Conservation (phyloP, 2,888 invertebrate species). For the Ariolimax columbianus region DNA sequence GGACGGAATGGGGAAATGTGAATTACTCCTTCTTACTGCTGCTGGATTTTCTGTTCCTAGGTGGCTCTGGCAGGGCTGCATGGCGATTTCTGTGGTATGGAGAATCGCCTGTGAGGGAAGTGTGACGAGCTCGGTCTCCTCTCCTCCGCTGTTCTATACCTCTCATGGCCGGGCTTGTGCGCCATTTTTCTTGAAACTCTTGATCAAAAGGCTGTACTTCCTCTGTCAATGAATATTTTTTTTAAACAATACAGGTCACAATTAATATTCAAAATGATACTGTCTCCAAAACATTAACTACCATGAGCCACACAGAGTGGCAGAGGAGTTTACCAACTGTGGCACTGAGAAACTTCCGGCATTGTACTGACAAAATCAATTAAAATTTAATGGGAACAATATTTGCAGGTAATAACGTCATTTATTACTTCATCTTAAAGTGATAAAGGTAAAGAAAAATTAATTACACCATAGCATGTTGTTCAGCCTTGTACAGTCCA, state of each 20-base stretch:
- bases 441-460: too few species aligned
- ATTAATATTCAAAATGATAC: too few species aligned
- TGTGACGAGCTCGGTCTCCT: slow-evolving; percentile 17
- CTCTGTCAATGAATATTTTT: slow-evolving; percentile 57
- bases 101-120: slow-evolving; percentile 4
- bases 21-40: neutral
- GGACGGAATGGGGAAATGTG: neutral
- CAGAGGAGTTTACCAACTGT: too few species aligned
- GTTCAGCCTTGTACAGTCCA: too few species aligned
- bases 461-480: too few species aligned
- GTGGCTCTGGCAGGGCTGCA: slow-evolving; percentile 36
- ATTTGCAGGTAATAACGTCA: too few species aligned
- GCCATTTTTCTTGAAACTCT: slow-evolving; percentile 63
- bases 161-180: neutral
- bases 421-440: too few species aligned
- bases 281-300: too few species aligned
- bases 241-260: neutral
- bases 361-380: too few species aligned
- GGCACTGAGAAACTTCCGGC: too few species aligned
- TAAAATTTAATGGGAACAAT: too few species aligned
- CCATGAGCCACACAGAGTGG: too few species aligned
- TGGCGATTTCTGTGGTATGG: slow-evolving; percentile 22
- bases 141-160: slow-evolving; percentile 43
- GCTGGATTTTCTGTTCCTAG: slow-evolving; percentile 31
- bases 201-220: slow-evolving; percentile 64